Conservation (phyloP, 2,888 invertebrate genomes). For the Pyrgus malvae region DNA sequence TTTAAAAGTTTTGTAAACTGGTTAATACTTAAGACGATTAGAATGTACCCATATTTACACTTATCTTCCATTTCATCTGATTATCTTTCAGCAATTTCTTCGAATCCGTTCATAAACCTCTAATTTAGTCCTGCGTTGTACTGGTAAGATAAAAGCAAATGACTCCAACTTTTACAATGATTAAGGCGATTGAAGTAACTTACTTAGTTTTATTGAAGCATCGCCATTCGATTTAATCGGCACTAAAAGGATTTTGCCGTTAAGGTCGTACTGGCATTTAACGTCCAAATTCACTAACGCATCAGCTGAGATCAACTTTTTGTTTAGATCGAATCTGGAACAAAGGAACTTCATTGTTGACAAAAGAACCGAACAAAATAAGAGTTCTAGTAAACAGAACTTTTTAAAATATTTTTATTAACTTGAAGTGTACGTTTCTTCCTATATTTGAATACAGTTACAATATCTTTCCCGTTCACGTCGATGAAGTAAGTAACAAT, state of each 20-base stretch:
- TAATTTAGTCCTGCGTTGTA: slow-evolving; percentile 14
- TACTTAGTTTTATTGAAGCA: slow-evolving; percentile 57
- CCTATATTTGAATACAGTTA: too few species aligned
- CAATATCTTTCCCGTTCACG: too few species aligned
- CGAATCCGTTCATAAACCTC: slow-evolving; percentile 8
- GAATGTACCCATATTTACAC: neutral
- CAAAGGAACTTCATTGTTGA: slow-evolving; percentile 32
- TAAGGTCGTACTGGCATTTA: slow-evolving; percentile 57
- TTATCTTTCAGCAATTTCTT: neutral
- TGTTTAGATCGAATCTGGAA: slow-evolving; percentile 58
- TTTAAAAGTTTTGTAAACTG: too few species aligned
- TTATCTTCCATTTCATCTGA: neutral
- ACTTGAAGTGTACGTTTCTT: too few species aligned
- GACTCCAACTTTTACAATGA: slow-evolving; percentile 21
- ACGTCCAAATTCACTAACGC: slow-evolving; percentile 58
- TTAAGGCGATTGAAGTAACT: slow-evolving; percentile 37
- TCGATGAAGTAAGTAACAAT: too few species aligned
- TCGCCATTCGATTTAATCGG: slow-evolving; percentile 58
- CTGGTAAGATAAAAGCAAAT: slow-evolving; percentile 18
- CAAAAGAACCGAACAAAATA: neutral
- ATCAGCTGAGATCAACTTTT: slow-evolving; percentile 55
- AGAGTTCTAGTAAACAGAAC: too few species aligned
- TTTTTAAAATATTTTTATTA: too few species aligned
- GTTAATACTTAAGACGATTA: too few species aligned
- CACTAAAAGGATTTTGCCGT: slow-evolving; percentile 52